Evolutionary conservation across 2,888 invertebrate genomes (phyloP), one percentile per base, ranked within the genome.

Genomic region (Agonopterix arenella): DNA sequence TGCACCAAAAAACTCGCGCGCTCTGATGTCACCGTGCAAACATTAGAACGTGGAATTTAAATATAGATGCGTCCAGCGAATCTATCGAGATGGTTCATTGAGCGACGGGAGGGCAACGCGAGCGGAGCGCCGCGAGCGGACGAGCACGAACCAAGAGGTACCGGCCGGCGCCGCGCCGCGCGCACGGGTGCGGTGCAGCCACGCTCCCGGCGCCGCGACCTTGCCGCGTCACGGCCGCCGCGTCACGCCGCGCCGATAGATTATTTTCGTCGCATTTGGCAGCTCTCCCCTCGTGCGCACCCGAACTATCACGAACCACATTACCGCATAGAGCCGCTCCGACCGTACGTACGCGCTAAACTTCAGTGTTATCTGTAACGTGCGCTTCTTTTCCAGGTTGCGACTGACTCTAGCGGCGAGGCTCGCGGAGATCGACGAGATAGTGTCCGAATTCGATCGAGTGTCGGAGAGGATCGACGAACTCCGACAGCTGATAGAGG

Each of bases 391-490:
- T 80, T 86, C 53, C 90, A 97, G 96, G 92, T 94, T 96, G 91
- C 92, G 93, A 90, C 92, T 93, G 79, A 92, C 92, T 72, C 90
- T 96, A 72, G 92, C 92, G 84, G 93, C 93, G 76, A 95, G 94
- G 89, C 92, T 93, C 76, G 90, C 91, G 68, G 94, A 94, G 82
- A 92, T 93, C 71, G 92, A 91, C 80, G 91, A 92, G 72, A 94
- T 96, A 78, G 91, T 96, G 73, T 91, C 93, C 70, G 92, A 93
- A 83, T 93, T 97, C 78, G 93, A 94, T 72, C 90, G 91, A 70
- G 91, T 93, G 73, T 93, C 95, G 77, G 90, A 90, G 70, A 91
- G 91, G 69, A 93, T 95, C 70, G 92, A 93, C 58, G 89, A 92
- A 67, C 90, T 94, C 74, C 93, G 93, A 69, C 91, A 92, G 67